phyloP scores from a whole-genome alignment of 1,140 invertebrate species.

The Tetranychus urticae region DNA sequence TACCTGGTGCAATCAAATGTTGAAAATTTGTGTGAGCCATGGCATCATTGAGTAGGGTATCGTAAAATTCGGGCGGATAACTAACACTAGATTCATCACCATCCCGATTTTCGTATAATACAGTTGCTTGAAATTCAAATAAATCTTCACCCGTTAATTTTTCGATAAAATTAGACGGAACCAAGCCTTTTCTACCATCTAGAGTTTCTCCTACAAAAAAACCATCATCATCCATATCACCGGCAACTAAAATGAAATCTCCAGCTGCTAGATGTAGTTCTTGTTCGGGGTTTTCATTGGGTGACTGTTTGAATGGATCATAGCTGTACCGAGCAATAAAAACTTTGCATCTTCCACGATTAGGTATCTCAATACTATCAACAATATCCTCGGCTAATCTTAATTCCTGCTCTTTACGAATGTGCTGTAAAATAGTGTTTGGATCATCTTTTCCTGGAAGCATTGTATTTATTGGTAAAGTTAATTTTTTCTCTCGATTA shows the following conservation, averaged over 20 bases:
- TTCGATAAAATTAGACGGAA: slow-evolving; percentile 93
- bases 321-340: slow-evolving; percentile 79
- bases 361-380: slow-evolving; percentile 77
- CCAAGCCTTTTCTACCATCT: slow-evolving; percentile 72
- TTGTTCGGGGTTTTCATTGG: slow-evolving; percentile 78
- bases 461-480: too few species aligned
- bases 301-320: slow-evolving; percentile 59
- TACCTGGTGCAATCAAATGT: slow-evolving; percentile 11
- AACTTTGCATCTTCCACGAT: slow-evolving; percentile 70
- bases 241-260: slow-evolving; percentile 88
- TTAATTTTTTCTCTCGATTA: too few species aligned
- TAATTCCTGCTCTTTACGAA: slow-evolving; percentile 6
- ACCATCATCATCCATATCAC: slow-evolving; percentile 66
- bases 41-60: slow-evolving; percentile 8
- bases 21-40: slow-evolving; percentile 11
- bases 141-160: slow-evolving; percentile 45
- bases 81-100: slow-evolving; percentile 1
- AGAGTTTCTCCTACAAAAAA: slow-evolving; percentile 86
- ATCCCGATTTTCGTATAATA: slow-evolving; percentile 27
- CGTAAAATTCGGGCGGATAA: slow-evolving; percentile 12
- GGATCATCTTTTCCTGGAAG: too few species aligned
- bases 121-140: slow-evolving; percentile 67
- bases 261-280: slow-evolving; percentile 78
- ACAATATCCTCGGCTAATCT: slow-evolving; percentile 25
- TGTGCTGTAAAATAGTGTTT: too few species aligned